Evolutionary conservation across 2,888 invertebrate species (phyloP).

Genomic region (Hypomecis punctinalis): DNA sequence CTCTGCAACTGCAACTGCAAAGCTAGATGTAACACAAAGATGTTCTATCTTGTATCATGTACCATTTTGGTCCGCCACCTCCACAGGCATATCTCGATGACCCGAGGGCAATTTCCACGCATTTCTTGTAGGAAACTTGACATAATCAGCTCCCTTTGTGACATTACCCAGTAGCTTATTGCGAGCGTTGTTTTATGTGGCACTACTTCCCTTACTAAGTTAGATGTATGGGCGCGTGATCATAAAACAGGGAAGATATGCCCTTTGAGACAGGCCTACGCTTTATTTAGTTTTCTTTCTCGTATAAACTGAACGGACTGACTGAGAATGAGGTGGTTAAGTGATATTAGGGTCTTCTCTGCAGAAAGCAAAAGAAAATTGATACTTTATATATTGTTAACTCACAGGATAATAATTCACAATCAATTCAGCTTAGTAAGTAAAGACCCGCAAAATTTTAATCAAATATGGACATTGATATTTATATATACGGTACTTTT

Average conservation of each 20-base stretch:
- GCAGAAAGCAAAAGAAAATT: neutral
- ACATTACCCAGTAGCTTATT: conserved; percentile 41
- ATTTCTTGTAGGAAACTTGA: conserved; percentile 33
- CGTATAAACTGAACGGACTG: neutral
- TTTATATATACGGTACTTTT: too few species aligned
- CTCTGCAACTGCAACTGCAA: too few species aligned
- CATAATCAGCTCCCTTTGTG: conserved; percentile 46
- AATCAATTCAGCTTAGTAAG: too few species aligned
- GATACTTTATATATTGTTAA: too few species aligned
- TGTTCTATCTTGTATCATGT: too few species aligned
- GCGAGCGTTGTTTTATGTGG: conserved; percentile 43
- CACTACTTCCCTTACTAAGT: conserved; percentile 45
- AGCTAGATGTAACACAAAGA: too few species aligned
- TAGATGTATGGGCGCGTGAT: conserved; percentile 41
- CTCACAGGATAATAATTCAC: too few species aligned
- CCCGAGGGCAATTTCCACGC: conserved; percentile 20
- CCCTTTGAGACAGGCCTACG: conserved; percentile 5
- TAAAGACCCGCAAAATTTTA: too few species aligned
- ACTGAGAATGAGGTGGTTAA: neutral
- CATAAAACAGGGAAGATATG: conserved; percentile 27
- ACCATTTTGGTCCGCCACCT: too few species aligned
- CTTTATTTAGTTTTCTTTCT: neutral
- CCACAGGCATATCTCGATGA: too few species aligned
- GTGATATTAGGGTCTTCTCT: neutral
- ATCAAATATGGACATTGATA: too few species aligned